Base-by-base conservation (phyloP, 2,797 vertebrate species). In the Centroberyx gerrardi region DNA sequence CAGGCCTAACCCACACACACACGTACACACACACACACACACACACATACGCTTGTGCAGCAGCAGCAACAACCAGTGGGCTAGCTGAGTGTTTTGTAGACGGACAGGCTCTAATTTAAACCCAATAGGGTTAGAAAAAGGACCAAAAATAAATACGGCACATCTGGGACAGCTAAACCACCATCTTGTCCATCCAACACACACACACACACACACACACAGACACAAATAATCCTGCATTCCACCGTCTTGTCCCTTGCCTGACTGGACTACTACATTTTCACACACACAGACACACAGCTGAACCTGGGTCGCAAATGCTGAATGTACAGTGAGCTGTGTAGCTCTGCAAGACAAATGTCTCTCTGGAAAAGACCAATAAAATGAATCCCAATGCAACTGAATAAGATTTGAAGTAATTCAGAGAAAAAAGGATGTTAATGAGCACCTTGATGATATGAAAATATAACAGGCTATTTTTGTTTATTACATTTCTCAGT, bases 91-190 rank as follows among this genome's bases (percentile, higher is more conserved):
- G 88, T 92, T 84, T 92, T 90, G 88, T 72, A 81, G 78, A 84
- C 68, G 71, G 64, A 81, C 63, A 88, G 84, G 65, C 76, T 90
- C 86, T 93, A 89, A 92, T 93, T 93, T 92, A 91, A 94, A 91
- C 83, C 75, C 88, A 87, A 84, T 9, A 10, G 76, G 61, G 82
- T 84, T 75, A 71, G 74, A 88, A 75, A 74, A 49, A 76, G 64
- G 46, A 80, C 89, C 90, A 84, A 91, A 92, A 92, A 94, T 94
- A 94, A 85, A 77, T 70, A 59, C 33, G 65, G 68, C 85, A 87
- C 78, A 81, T 84, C 62, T 48, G 84, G 74, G 52, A 61, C 60
- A 78, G 88, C 87, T 90, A 89, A 92, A 90, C 88, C 90, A 51
- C 62, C 76, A 59, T 14, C 60, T 12, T 59, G 53, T 58, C 55